Base-by-base conservation (phyloP, 1,140 invertebrate genomes). In the Drosophila serrata region DNA sequence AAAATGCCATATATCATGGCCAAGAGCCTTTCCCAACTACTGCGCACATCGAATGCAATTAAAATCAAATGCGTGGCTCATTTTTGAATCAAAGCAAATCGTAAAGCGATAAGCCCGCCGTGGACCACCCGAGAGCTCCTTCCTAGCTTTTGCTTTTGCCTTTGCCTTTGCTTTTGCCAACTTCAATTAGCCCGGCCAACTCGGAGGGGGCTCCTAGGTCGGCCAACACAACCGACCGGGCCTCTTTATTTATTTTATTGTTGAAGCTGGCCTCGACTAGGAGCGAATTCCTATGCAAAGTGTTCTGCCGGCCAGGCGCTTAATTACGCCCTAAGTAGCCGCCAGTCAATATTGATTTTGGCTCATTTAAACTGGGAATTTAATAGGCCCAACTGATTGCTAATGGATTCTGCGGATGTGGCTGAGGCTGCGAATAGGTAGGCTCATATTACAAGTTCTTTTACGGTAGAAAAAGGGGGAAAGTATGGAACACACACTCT, bases 21-120 rank as follows among this genome's bases (percentile, higher is more conserved):
- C 37, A 37, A 57, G 57, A 33, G 40, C 33, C 49, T 70, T 70
- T 72, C 43, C 39, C 49, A 35, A 72, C 65, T 49, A 72, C 65
- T 48, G 76, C 80, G 80, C 85, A 81, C 85, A 81, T 90, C 84
- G 60, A 78, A 90, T 90, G 81, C 81, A 85, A 88, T 88, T 88
- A 88, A 90, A 90, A 80, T 88, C 85, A 88, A 88, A 87, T 88
- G 65, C 75, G 75, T 78, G 68, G 42, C 75, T 78, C 75, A 56
- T 87, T 81, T 81, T 79, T 55, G 80, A 88, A 88, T 88, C 76
- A 84, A 88, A 88, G 84, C 85, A 78, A 88, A 88, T 88, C 80
- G 76, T 88, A 81, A 78, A 81, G 29, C 76, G 84, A 88, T 88
- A 88, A 88, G 84, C 68, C 51, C 35, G 39, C 42, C 46, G 19